Conservation (phyloP, 2,888 invertebrate genomes). For the Argynnis bischoffii region DNA sequence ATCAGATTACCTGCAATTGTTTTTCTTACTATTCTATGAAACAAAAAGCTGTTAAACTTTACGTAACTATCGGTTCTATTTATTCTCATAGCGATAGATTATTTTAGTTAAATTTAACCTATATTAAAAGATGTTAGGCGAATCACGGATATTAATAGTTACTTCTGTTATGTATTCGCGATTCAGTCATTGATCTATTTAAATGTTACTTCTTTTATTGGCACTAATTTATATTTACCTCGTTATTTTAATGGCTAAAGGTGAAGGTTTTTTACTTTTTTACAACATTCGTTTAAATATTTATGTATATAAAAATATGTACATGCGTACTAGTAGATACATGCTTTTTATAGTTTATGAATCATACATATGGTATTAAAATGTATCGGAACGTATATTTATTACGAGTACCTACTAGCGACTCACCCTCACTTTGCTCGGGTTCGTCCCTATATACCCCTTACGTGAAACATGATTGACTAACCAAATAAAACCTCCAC, state of each 20-base stretch:
- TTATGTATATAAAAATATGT: no score
- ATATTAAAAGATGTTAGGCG: conserved; percentile 11
- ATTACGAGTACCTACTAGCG: no score
- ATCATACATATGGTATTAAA: no score
- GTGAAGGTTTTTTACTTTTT: conserved; percentile 23
- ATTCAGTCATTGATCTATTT: conserved; percentile 33
- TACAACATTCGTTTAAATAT: neutral
- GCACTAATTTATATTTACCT: conserved; percentile 24
- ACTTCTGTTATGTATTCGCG: conserved; percentile 32
- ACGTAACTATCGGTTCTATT: neutral
- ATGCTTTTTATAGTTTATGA: neutral
- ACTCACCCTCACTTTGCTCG: no score
- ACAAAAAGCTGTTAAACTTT: no score
- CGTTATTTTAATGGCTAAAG: conserved; percentile 29
- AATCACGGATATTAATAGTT: conserved; percentile 33
- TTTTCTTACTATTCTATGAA: no score
- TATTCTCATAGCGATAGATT: neutral
- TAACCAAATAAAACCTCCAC: no score
- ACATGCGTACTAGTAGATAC: neutral
- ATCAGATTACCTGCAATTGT: no score
- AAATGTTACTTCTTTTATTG: conserved; percentile 28
- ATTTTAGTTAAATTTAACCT: conserved; percentile 13
- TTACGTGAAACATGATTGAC: no score
- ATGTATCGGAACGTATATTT: no score
- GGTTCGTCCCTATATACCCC: no score